Evolutionary conservation across 2,113 vertebrate genomes (phyloP).

Genomic region (Carassius gibelio): DNA sequence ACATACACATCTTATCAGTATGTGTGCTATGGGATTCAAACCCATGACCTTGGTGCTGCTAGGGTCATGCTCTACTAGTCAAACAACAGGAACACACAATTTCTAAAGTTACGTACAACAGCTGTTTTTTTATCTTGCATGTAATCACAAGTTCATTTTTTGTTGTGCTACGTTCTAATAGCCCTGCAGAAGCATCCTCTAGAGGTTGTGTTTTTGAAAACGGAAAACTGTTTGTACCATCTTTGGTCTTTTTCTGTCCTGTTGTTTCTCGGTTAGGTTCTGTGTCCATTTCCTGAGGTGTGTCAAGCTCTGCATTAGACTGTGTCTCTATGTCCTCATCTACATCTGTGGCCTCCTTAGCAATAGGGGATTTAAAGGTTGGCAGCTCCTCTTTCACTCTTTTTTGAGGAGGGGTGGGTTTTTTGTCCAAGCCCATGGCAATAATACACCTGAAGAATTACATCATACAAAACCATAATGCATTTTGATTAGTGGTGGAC

Average conservation of each 20-base stretch:
- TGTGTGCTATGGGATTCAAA: too few species aligned
- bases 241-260: constrained; percentile 64
- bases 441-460: constrained; percentile 83
- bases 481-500: neutral
- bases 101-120: too few species aligned
- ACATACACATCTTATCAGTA: too few species aligned
- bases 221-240: constrained; percentile 66
- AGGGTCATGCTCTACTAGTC: too few species aligned
- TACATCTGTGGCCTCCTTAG: constrained; percentile 44
- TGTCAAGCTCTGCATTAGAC: constrained; percentile 42
- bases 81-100: too few species aligned
- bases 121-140: too few species aligned
- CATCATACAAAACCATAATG: neutral
- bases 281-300: constrained; percentile 45
- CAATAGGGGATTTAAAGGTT: constrained; percentile 39
- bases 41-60: too few species aligned
- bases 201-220: neutral
- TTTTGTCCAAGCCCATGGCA: constrained; percentile 87
- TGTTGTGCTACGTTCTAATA: too few species aligned
- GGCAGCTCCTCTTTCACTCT: constrained; percentile 66
- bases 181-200: too few species aligned
- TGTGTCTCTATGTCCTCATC: constrained; percentile 42
- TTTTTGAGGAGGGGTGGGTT: constrained; percentile 75
- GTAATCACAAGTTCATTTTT: too few species aligned
- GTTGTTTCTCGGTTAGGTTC: constrained; percentile 41